Base-by-base conservation (phyloP, 2,888 invertebrate genomes). In the Calameuta idolon region DNA sequence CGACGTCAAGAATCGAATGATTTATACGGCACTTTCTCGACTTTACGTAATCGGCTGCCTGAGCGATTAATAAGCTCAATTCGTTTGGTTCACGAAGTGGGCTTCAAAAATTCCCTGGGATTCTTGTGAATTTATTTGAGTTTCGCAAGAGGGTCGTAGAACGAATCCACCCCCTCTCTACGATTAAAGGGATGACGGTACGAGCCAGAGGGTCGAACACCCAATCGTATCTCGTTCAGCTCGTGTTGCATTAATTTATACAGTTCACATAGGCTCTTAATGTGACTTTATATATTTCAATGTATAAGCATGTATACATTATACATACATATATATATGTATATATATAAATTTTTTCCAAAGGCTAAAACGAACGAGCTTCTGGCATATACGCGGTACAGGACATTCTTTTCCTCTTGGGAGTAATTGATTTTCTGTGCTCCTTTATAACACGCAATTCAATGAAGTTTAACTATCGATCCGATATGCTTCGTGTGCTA, bases 391-490 rank as follows among this genome's bases (percentile, higher is more conserved):
- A 9, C 55, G 23, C 55, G 23, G 55, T 55, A 55, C 35, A 34
- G 34, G 74, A 40, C 74, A 74, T 35, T 74, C 35, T 40, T 40
- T 34, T 77, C 81, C 69, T 69, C 71, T 74, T 77, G 75, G 73
- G 75, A 75, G 80, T 86, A 86, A 86, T 85, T 83, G 85, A 86
- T 85, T 86, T 85, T 81, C 79, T 83, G 69, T 80, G 85, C 83
- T 79, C 76, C 79, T 76, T 81, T 81, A 55, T 55, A 79, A 81
- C 83, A 82, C 78, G 79, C 84, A 75, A 77, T 77, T 77, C 77
- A 77, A 77, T 77, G 71, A 77, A 77, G 69, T 77, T 77, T 71
- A 30, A 55, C 69, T 71, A 77, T 77, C 77, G 77, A 77, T n/a
- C 77, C 77, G 75, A 69, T 69, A 69, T 75, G 77, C 75, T 75